Base-by-base conservation (phyloP, 2,888 invertebrate genomes). In the Tenthredo amoena region DNA sequence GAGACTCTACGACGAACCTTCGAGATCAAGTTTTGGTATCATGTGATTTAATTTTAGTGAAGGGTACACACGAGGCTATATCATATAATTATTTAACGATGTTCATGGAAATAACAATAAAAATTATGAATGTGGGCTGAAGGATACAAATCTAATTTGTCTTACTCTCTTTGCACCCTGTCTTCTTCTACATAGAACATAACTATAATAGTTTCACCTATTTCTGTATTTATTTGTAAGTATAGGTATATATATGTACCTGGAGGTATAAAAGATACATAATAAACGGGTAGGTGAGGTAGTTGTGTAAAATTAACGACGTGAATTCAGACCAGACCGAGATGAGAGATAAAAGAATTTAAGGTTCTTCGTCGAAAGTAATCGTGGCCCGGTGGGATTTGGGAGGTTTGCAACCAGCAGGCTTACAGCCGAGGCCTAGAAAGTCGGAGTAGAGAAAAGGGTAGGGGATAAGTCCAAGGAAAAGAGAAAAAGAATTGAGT, bases 401-500 rank as follows among this genome's bases (percentile, higher is more conserved):
- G 3, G 26, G 15, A 43, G 40, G 26, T 68, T 68, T 68, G 31
- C 15, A 12, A 62, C 12, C 21, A 62, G 26, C 62, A 12, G 26
- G 62, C 12, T 62, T 31, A n/a, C n/a, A 31, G 21, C 62, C 26
- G 62, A 62, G 62, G 62, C 62, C 62, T 26, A 62, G 26, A 26
- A 62, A 62, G 1, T 31, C 72, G 72, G 31, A 26, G 76, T 77
- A 77, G 55, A 31, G n/a, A 26, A 77, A 55, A 55, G 10, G 6
- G 18, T 47, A 37, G 43, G 21, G 76, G 15, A 37, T 71, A 34
- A 68, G 21, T 21, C 62, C 37, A 10, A 40, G 37, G n/a, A 37
- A 37, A 43, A 34, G 34, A 62, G 74, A 37, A 74, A 58, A 72
- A 72, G 62, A 83, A 87, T 86, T 86, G 86, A 87, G 85, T 77